A percentile compares a stretch with the other conserved stretches of the same genome.
phyloP scores from a whole-genome alignment of 2,113 vertebrate species.

The Melanotaenia duboulayi region DNA sequence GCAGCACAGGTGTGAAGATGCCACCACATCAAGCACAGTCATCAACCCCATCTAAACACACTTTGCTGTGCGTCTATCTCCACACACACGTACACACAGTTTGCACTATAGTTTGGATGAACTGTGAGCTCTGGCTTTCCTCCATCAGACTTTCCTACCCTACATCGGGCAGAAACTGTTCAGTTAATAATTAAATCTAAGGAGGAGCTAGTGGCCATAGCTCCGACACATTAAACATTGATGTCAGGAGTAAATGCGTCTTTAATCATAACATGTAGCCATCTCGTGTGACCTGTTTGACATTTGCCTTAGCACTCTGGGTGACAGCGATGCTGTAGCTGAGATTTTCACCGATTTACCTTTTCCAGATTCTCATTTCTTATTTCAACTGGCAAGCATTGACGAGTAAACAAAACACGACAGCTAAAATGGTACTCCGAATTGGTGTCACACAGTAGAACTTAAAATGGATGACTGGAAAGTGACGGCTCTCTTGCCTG shows the following conservation, averaged over 20 bases:
- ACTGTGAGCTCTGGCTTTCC: constrained; percentile 8
- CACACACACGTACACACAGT: constrained; percentile 32
- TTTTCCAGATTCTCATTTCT: constrained; percentile 46
- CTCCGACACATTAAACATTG: constrained; percentile 59
- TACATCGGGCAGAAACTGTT: constrained; percentile 27
- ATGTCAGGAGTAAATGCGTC: constrained; percentile 50
- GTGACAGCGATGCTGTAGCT: constrained; percentile 36
- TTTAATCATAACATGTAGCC: constrained; percentile 51
- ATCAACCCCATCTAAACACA: constrained; percentile 73
- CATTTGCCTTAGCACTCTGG: constrained; percentile 33
- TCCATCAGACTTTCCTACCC: not conserved
- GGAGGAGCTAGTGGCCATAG: constrained; percentile 40
- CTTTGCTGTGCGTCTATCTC: constrained; percentile 50
- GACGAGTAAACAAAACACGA: constrained; percentile 56
- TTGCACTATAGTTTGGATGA: constrained; percentile 26
- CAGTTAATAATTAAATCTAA: constrained; percentile 64
- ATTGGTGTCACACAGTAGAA: constrained; percentile 31
- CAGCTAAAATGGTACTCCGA: constrained; percentile 43
- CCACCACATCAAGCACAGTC: constrained; percentile 79
- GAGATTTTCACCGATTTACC: constrained; percentile 7
- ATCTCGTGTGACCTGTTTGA: constrained; percentile 45
- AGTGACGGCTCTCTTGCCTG: constrained; percentile 42
- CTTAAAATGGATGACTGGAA: constrained; percentile 44
- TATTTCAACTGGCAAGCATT: constrained; percentile 44
- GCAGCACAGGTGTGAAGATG: constrained; percentile 80